phyloP scores from a whole-genome alignment of 64 coral and sea anemone species.

The Trachythela sp. region DNA sequence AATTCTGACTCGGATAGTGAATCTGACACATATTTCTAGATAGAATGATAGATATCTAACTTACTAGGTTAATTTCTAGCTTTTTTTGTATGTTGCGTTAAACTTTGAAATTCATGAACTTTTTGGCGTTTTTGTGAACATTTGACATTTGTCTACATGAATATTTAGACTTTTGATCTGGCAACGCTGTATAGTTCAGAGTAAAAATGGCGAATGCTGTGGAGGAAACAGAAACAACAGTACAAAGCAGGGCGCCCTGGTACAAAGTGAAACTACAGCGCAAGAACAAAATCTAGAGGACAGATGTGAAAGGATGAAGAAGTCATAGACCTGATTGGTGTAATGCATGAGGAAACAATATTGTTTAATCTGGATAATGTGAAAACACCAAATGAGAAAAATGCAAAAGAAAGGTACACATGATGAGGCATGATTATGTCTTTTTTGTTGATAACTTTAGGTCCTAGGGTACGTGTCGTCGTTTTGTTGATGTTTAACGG shows the following conservation, averaged over 20 bases:
- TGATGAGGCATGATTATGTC: not conserved
- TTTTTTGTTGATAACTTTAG: conserved; percentile 1
- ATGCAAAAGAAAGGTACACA: conserved; percentile 34
- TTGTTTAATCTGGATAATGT: conserved; percentile 39
- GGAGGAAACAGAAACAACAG: not conserved
- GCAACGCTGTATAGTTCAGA: too few relatives aligned
- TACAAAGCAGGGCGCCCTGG: too few relatives aligned
- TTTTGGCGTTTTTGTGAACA: not conserved
- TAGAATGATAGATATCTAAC: not conserved
- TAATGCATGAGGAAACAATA: conserved; percentile 44
- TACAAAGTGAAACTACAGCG: not conserved
- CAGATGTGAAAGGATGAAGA: conserved; percentile 23
- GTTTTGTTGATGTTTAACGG: conserved; percentile 20
- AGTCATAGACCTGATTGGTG: not conserved
- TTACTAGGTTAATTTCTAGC: not conserved
- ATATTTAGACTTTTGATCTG: not conserved
- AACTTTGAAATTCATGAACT: not conserved
- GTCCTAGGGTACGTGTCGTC: not conserved
- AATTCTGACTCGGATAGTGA: not conserved
- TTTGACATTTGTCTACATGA: not conserved
- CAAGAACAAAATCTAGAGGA: conserved; percentile 12
- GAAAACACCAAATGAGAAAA: conserved; percentile 36
- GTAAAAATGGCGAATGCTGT: too few relatives aligned
- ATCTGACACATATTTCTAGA: not conserved
- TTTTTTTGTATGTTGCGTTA: not conserved